A percentile compares a stretch with the other conserved stretches of the same genome.
These are phyloP conservation scores for Lamellibrachia columna DNA, from an alignment of 2,888 invertebrate genomes.

Conservation along the genomic window DNA sequence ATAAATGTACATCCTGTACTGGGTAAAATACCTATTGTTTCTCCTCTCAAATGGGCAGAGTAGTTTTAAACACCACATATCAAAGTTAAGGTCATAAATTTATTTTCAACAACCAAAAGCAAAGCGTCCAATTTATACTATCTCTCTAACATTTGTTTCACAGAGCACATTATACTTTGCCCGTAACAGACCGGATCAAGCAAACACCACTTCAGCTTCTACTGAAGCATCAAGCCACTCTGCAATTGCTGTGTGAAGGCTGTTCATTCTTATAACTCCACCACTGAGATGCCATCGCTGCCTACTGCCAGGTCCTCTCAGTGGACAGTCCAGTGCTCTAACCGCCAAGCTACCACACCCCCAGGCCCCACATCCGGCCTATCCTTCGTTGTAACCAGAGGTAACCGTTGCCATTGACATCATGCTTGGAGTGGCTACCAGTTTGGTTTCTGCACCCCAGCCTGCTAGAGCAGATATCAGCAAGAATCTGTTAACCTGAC, in stretches of 20 bases:
- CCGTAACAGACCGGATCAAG: no score
- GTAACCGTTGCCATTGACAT: neutral
- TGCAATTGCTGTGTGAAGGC: no score
- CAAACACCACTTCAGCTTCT: no score
- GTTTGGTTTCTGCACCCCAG: neutral
- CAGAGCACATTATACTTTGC: no score
- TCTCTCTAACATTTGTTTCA: no score
- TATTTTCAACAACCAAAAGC: neutral
- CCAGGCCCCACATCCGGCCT: neutral
- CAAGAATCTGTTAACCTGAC: neutral
- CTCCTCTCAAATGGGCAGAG: neutral
- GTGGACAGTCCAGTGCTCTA: no score
- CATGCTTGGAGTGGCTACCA: neutral
- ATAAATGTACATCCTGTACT: neutral
- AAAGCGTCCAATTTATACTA: no score
- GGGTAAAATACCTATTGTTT: neutral
- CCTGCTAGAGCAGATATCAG: neutral
- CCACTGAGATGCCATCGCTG: no score
- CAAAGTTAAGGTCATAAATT: neutral
- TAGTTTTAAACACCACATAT: neutral
- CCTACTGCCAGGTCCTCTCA: no score
- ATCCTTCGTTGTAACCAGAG: neutral
- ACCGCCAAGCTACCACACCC: no score
- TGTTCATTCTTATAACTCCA: no score
- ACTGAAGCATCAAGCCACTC: no score